A percentile compares a stretch with the other conserved stretches of the same genome.
Conservation (phyloP, 2,113 vertebrate genomes). For the Gobius niger region DNA sequence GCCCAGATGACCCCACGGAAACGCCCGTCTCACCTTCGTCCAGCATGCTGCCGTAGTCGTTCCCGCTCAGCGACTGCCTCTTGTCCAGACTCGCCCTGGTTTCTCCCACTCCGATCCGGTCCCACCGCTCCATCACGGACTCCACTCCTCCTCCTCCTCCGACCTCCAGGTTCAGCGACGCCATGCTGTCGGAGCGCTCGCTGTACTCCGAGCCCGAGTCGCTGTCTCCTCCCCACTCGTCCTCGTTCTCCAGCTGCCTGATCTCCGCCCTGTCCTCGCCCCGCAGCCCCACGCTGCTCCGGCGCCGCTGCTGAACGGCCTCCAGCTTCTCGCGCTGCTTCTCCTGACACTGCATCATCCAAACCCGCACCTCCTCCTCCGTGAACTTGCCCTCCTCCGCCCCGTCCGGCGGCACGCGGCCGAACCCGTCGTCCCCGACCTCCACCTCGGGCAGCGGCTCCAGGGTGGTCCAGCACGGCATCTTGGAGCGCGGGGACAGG, state of each 20-base stretch:
- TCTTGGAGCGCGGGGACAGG: conserved; percentile 66
- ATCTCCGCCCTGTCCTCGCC: conserved; percentile 58
- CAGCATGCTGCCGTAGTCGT: conserved; percentile 15
- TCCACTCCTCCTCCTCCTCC: conserved; percentile 45
- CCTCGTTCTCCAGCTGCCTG: conserved; percentile 31
- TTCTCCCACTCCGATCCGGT: conserved; percentile 65
- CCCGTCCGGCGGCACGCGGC: conserved; percentile 88
- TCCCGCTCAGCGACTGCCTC: conserved; percentile 21
- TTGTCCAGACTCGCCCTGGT: conserved; percentile 16
- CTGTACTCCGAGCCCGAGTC: conserved; percentile 86
- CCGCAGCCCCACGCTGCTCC: conserved; percentile 46
- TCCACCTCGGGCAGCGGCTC: conserved; percentile 79
- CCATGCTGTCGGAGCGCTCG: conserved; percentile 81
- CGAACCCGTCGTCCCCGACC: conserved; percentile 66
- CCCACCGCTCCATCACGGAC: conserved; percentile 53
- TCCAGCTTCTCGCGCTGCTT: conserved; percentile 23
- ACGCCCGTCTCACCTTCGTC: conserved; percentile 2
- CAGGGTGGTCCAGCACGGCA: conserved; percentile 74
- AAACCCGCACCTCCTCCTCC: conserved; percentile 62
- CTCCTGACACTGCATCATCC: conserved; percentile 32
- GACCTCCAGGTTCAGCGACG: conserved; percentile 78
- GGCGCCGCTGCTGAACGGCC: conserved; percentile 40
- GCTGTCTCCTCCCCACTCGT: conserved; percentile 77
- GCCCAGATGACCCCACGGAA: too few species aligned
- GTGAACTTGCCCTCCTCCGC: conserved; percentile 77